These are phyloP conservation scores for Cheilosia impressa DNA, from an alignment of 2,888 invertebrate species.

Conservation along the genomic window DNA sequence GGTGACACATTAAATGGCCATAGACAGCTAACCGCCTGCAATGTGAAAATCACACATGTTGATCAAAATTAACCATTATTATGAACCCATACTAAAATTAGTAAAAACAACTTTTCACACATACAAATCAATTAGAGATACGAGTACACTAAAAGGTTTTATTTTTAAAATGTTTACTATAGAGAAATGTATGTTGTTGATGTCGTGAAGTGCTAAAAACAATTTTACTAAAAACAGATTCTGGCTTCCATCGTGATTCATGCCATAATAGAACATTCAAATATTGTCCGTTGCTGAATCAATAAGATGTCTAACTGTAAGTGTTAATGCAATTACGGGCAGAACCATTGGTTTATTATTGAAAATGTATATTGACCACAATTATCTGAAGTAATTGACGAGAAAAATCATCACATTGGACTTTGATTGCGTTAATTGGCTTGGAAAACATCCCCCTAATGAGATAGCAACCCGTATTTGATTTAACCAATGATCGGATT, in stretches of 20 bases:
- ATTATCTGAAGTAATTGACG: background rate
- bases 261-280: background rate
- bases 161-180: background rate
- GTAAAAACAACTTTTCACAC: background rate
- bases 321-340: background rate
- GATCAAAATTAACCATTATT: background rate
- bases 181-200: conserved; percentile 2
- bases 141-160: conserved; percentile 24
- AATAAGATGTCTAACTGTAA: background rate
- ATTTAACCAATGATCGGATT: background rate
- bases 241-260: background rate
- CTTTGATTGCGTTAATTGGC: conserved; percentile 10
- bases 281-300: background rate
- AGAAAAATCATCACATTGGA: conserved; percentile 1
- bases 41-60: background rate
- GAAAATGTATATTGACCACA: background rate
- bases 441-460: background rate
- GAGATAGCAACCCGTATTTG: conserved; percentile 19
- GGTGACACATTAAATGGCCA: no score
- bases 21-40: no score
- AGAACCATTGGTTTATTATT: background rate
- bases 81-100: background rate
- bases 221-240: background rate
- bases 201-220: background rate
- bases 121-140: conserved; percentile 27